A percentile compares a stretch with the other conserved stretches of the same genome.
Evolutionary conservation across 2,113 vertebrate species (phyloP).

Genomic region (Corythaixoides concolor): DNA sequence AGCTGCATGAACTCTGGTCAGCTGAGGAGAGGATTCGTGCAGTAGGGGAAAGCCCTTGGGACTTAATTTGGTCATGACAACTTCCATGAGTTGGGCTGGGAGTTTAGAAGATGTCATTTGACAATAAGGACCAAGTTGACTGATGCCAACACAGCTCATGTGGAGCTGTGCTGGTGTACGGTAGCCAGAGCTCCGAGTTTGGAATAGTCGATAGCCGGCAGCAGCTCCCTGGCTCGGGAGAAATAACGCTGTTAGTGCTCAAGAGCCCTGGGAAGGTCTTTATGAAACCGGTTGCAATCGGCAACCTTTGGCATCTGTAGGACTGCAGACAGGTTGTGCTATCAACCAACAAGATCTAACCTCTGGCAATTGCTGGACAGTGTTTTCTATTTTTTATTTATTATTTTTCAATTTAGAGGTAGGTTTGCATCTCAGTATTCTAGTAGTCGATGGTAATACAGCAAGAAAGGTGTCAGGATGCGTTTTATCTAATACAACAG

Average conservation of each 20-base stretch:
- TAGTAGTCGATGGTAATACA: constrained; percentile 1
- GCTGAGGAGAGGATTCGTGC: fast-evolving
- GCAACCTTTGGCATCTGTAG: neutral
- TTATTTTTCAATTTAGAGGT: neutral
- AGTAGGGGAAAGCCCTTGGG: fast-evolving
- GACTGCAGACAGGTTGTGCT: neutral
- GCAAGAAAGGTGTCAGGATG: constrained; percentile 32
- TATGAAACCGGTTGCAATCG: neutral
- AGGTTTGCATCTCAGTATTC: constrained; percentile 29
- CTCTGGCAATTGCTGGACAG: neutral
- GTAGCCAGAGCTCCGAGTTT: neutral
- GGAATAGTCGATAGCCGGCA: neutral
- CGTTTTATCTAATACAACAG: constrained; percentile 43
- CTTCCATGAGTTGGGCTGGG: neutral
- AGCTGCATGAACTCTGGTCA: fast-evolving
- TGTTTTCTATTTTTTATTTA: neutral
- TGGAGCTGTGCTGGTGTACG: neutral
- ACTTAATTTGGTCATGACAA: fast-evolving
- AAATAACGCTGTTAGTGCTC: neutral
- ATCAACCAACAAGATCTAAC: neutral
- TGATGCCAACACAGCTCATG: fast-evolving
- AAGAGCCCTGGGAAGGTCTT: neutral
- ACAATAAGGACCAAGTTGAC: neutral
- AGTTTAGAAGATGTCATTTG: neutral
- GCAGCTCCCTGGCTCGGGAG: neutral